Evolutionary conservation across 2,113 vertebrate genomes (phyloP).

Genomic region (Dromiciops gliroides): DNA sequence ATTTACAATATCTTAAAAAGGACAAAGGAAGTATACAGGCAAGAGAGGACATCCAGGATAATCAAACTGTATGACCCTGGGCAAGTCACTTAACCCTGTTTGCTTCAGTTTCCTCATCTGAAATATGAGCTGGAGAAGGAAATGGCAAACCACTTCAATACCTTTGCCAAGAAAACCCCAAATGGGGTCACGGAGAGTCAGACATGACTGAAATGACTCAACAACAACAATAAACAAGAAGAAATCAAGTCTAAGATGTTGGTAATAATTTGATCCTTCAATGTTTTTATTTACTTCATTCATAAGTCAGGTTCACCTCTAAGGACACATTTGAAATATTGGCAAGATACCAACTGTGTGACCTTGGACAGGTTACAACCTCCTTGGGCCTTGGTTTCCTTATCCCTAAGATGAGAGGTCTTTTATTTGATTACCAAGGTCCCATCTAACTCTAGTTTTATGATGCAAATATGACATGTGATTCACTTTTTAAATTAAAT

Average conservation of each 20-base stretch:
- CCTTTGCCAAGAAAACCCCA: neutral
- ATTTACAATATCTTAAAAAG: neutral
- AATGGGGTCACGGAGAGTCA: neutral
- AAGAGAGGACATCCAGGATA: neutral
- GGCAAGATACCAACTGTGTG: neutral
- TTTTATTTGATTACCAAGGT: neutral
- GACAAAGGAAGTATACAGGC: neutral
- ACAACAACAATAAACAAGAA: neutral
- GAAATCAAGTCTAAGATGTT: neutral
- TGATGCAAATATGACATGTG: neutral
- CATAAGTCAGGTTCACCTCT: conserved; percentile 18
- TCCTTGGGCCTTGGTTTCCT: neutral
- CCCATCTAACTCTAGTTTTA: neutral
- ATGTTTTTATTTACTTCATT: neutral
- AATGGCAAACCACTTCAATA: neutral
- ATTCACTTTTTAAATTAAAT: conserved; percentile 15
- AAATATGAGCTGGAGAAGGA: neutral
- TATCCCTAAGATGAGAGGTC: neutral
- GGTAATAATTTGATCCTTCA: neutral
- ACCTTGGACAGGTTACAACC: neutral
- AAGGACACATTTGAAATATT: conserved; percentile 12
- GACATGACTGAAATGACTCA: neutral
- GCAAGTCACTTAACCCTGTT: neutral
- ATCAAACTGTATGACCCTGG: neutral
- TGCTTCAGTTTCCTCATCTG: neutral